These are phyloP conservation scores for Kradibia gibbosae DNA, from an alignment of 1,140 invertebrate genomes.

Conservation along the genomic window DNA sequence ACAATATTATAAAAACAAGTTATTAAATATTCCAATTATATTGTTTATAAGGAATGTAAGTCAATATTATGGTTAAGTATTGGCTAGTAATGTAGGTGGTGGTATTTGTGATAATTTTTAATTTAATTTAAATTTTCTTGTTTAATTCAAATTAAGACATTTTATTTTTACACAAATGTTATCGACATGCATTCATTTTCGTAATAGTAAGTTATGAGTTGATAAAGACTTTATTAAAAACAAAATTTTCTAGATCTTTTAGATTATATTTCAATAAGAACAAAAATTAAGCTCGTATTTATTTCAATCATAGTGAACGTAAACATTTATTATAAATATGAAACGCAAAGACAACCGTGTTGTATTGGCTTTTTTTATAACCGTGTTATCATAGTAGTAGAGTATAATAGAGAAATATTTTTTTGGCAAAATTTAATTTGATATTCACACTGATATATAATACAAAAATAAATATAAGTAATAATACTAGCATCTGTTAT, in stretches of 20 bases:
- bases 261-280: background rate
- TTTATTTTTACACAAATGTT: background rate
- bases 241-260: background rate
- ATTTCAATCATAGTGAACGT: background rate
- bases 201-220: background rate
- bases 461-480: background rate
- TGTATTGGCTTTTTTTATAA: no score
- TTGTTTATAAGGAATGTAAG: no score
- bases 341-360: background rate
- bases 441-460: background rate
- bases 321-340: background rate
- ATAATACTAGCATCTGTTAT: background rate
- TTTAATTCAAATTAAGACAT: background rate
- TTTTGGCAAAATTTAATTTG: no score
- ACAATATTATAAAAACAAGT: no score
- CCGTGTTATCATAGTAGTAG: no score
- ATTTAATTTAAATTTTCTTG: background rate
- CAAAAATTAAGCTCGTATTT: background rate
- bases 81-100: no score
- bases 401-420: no score
- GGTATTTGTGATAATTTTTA: no score
- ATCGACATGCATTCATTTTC: background rate
- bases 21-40: no score
- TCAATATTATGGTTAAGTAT: no score
- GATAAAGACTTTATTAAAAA: constrained; percentile 6